Evolutionary conservation across 2,888 invertebrate genomes (phyloP).

Genomic region (Onchidella celtica): DNA sequence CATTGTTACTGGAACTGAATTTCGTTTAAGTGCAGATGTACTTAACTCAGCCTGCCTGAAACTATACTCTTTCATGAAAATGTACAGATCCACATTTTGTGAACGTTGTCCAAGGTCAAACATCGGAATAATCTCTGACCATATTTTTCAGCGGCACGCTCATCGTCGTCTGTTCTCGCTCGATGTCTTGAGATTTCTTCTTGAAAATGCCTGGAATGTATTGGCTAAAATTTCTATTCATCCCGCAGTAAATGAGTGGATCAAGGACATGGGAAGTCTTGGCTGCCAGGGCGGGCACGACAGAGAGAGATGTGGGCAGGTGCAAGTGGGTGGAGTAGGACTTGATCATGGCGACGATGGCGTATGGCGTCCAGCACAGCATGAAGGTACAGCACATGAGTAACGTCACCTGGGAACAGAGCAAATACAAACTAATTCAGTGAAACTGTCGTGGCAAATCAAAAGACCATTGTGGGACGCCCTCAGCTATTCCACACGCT

Average conservation of each 20-base stretch:
- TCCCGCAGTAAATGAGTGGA: constrained; percentile 54
- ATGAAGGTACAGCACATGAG: constrained; percentile 58
- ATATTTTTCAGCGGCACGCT: constrained; percentile 1
- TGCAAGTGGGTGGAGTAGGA: constrained; percentile 40
- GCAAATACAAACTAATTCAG: not conserved
- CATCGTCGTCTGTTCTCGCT: not conserved
- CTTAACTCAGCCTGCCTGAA: too few relatives aligned
- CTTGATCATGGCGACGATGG: constrained; percentile 55
- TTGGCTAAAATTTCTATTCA: constrained; percentile 53
- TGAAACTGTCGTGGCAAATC: too few relatives aligned
- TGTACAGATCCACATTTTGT: too few relatives aligned
- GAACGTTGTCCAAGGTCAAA: too few relatives aligned
- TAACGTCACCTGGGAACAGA: constrained; percentile 51
- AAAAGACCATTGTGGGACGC: too few relatives aligned
- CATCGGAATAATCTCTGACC: not conserved
- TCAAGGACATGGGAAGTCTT: constrained; percentile 55
- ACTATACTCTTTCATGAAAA: too few relatives aligned
- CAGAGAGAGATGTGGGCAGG: constrained; percentile 41
- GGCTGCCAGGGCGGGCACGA: constrained; percentile 54
- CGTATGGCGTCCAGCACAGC: constrained; percentile 61
- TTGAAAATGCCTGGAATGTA: constrained; percentile 30
- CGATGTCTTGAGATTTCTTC: not conserved
- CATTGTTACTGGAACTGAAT: too few relatives aligned
- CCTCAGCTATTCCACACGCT: too few relatives aligned
- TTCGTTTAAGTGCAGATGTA: too few relatives aligned